Percentiles rank a stretch among this genome's conserved stretches.
Evolutionary conservation across 2,113 vertebrate genomes (phyloP).

Genomic region (Dipodomys stephensi): DNA sequence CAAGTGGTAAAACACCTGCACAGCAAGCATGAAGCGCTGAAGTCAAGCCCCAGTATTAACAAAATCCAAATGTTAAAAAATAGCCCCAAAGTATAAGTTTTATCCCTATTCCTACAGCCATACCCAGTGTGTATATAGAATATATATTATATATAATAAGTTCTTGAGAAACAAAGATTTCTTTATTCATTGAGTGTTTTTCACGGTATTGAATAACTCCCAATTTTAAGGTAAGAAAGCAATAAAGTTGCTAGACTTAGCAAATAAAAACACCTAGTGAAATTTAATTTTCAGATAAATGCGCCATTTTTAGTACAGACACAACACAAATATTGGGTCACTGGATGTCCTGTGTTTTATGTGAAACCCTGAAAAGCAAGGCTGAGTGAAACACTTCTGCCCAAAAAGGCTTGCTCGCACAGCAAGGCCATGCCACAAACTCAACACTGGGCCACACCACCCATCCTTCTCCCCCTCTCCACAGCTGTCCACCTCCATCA

Average conservation of each 20-base stretch:
- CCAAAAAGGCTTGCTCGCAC: background rate
- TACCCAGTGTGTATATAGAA: no score
- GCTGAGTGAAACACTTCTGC: no score
- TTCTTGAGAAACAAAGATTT: no score
- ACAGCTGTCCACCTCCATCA: no score
- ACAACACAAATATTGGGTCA: background rate
- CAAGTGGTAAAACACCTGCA: no score
- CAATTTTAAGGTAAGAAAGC: background rate
- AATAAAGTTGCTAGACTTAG: background rate
- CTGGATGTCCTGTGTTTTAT: background rate
- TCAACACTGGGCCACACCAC: rapidly evolving
- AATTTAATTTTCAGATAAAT: background rate
- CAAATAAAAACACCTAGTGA: background rate
- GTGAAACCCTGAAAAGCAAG: background rate
- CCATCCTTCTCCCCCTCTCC: background rate
- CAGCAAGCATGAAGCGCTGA: no score
- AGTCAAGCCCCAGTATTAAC: no score
- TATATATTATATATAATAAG: no score
- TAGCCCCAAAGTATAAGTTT: background rate
- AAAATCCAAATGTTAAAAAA: no score
- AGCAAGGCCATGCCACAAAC: background rate
- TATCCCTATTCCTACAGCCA: background rate
- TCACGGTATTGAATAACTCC: background rate
- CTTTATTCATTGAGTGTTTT: background rate
- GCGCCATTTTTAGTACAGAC: background rate